phyloP scores from a whole-genome alignment of 1,140 invertebrate genomes.

The Trachymyrmex septentrionalis region DNA sequence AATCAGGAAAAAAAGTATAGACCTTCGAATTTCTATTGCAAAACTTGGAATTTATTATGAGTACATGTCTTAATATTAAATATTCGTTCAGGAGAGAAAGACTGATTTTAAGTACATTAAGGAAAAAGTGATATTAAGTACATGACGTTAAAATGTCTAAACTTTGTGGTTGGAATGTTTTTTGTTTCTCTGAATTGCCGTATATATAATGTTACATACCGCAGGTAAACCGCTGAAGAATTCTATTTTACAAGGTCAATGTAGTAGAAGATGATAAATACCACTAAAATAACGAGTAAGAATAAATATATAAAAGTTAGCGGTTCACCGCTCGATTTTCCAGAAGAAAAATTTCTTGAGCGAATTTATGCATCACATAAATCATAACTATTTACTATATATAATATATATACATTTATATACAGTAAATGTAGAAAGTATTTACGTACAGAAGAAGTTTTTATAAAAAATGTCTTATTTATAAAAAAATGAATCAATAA shows the following conservation, averaged over 20 bases:
- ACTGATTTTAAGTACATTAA: neutral
- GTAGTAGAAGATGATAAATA: neutral
- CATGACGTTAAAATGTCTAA: neutral
- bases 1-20: neutral
- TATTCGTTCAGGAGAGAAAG: neutral
- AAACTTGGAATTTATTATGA: constrained; percentile 2
- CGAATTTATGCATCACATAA: neutral
- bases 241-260: neutral
- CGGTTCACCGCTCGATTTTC: neutral
- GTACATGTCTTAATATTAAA: neutral
- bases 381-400: neutral
- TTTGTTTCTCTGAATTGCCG: neutral
- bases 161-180: constrained; percentile 1
- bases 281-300: neutral
- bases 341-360: neutral
- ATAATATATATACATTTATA: no score
- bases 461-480: no score
- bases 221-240: constrained; percentile 6
- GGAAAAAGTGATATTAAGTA: neutral
- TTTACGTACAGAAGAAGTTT: no score
- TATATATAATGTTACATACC: neutral
- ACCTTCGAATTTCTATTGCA: neutral
- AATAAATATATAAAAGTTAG: neutral
- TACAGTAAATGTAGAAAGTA: no score
- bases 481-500: no score